phyloP scores from a whole-genome alignment of 2,113 vertebrate genomes.

The Ailuropoda melanoleuca region DNA sequence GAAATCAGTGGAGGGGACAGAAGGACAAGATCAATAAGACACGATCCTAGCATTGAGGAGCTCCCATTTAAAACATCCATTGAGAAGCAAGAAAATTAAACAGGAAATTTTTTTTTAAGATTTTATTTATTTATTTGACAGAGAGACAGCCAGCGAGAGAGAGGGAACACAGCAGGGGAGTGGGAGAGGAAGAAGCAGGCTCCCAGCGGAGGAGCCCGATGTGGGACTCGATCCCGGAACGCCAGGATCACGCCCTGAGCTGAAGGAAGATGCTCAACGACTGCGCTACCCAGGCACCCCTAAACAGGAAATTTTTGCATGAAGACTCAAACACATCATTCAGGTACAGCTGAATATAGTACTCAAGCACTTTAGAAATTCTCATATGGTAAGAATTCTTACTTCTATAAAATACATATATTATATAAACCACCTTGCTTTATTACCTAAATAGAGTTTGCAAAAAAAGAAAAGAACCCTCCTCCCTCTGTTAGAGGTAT shows the following conservation, averaged over 20 bases:
- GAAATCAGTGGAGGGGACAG: neutral
- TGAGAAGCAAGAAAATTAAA: conserved; percentile 22
- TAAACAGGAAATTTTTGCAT: neutral
- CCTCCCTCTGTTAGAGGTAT: neutral
- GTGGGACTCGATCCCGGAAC: too few relatives aligned
- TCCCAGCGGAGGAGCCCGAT: too few relatives aligned
- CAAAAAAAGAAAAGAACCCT: neutral
- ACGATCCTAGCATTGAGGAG: neutral
- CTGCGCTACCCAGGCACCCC: too few relatives aligned
- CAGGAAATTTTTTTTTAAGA: neutral
- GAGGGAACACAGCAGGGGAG: too few relatives aligned
- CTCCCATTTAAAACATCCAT: neutral
- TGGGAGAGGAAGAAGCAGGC: too few relatives aligned
- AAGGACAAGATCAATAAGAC: neutral
- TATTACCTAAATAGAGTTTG: neutral
- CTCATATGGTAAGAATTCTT: neutral
- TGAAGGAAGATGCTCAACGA: too few relatives aligned
- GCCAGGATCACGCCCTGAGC: too few relatives aligned
- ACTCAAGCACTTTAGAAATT: neutral
- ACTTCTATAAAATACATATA: neutral
- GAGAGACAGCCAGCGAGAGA: too few relatives aligned
- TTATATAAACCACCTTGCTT: neutral
- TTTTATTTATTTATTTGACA: too few relatives aligned
- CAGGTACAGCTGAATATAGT: neutral
- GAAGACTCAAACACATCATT: neutral